Percentiles rank a stretch among this genome's conserved stretches.
Conservation (phyloP, 2,888 invertebrate species). For the Epinotia bilunana region DNA sequence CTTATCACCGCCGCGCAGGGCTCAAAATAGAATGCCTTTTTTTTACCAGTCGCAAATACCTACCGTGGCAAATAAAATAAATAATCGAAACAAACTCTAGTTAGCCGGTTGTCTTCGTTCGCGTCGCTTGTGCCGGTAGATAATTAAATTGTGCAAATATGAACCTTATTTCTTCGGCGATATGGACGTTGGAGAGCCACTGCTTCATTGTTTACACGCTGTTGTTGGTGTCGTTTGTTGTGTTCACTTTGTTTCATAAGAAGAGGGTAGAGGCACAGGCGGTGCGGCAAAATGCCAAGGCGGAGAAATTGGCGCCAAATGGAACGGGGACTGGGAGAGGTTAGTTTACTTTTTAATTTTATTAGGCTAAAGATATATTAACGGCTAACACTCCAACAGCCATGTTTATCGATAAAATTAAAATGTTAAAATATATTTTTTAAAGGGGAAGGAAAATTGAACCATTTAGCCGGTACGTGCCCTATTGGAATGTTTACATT, state of each 20-base stretch:
- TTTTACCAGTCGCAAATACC: conserved; percentile 19
- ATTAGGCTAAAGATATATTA: background rate
- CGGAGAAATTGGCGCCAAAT: conserved; percentile 62
- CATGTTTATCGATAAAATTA: background rate
- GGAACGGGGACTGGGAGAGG: conserved; percentile 61
- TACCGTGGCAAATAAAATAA: conserved; percentile 35
- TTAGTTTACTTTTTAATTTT: conserved; percentile 51
- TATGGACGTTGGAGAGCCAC: conserved; percentile 76
- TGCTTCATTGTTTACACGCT: conserved; percentile 75
- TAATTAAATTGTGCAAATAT: conserved; percentile 54
- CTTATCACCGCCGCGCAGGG: background rate
- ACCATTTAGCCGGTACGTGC: background rate
- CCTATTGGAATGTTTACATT: background rate
- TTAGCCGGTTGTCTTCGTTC: conserved; percentile 26
- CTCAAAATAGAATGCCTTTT: background rate
- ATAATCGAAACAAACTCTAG: conserved; percentile 39
- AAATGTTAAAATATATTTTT: background rate
- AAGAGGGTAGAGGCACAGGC: conserved; percentile 68
- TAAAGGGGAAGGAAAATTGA: background rate
- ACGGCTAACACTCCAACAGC: background rate
- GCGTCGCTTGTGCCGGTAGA: conserved; percentile 29
- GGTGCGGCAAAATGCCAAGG: conserved; percentile 59
- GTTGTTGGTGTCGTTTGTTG: conserved; percentile 69
- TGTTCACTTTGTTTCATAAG: conserved; percentile 74
- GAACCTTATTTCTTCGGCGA: conserved; percentile 72